A percentile compares a stretch with the other conserved stretches of the same genome.
Evolutionary conservation across 2,113 vertebrate species (phyloP).

Genomic region (Atrichornis clamosus): DNA sequence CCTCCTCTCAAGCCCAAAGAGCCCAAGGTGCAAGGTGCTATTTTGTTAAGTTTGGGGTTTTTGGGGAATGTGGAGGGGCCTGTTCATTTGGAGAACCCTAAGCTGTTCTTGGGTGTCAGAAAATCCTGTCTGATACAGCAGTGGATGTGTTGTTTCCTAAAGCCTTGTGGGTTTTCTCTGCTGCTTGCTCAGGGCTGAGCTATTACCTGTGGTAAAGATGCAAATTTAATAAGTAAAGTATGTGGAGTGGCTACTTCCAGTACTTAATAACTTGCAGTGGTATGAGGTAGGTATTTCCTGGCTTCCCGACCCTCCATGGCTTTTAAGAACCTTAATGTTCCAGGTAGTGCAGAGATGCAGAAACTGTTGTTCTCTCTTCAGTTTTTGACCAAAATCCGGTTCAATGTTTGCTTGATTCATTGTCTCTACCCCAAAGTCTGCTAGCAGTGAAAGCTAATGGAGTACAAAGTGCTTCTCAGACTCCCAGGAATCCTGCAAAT

Average conservation of each 20-base stretch:
- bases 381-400: neutral
- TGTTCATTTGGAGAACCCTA: neutral
- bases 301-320: neutral
- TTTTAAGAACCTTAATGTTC: neutral
- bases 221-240: neutral
- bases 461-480: neutral
- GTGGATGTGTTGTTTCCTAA: neutral
- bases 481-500: neutral
- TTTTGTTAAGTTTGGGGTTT: neutral
- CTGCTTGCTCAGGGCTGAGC: neutral
- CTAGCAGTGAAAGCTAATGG: neutral
- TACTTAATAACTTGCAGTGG: neutral
- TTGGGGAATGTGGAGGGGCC: neutral
- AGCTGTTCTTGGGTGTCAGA: neutral
- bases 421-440: neutral
- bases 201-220: neutral
- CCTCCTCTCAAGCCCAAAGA: neutral
- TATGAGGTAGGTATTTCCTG: neutral
- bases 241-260: neutral
- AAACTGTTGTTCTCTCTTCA: neutral
- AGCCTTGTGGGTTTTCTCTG: neutral
- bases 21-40: neutral
- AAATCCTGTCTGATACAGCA: neutral
- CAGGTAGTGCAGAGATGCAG: neutral
- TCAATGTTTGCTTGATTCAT: neutral